phyloP scores from a whole-genome alignment of 2,888 invertebrate genomes.

The Sipha maydis region DNA sequence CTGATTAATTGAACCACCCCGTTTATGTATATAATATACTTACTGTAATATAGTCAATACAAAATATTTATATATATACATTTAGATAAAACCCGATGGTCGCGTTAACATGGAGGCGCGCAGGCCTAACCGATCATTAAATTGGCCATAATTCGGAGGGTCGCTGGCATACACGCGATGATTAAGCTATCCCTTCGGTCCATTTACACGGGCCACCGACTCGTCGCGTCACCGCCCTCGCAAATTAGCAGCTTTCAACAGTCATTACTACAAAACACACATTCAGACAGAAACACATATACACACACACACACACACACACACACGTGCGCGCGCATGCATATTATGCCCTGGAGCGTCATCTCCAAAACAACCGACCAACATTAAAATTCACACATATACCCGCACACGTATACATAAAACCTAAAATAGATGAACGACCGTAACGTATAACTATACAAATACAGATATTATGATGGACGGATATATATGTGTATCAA shows the following conservation, averaged over 20 bases:
- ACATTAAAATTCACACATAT: constrained; percentile 27
- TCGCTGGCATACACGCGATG: constrained; percentile 41
- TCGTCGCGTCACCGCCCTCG: constrained; percentile 60
- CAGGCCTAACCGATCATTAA: constrained; percentile 57
- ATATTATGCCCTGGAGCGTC: constrained; percentile 31
- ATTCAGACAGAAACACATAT: constrained; percentile 32
- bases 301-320: constrained; percentile 42
- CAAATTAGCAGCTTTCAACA: constrained; percentile 65
- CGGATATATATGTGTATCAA: not conserved
- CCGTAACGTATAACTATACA: not conserved
- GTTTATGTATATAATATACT: not conserved
- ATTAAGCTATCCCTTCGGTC: constrained; percentile 61
- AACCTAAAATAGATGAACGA: constrained; percentile 35
- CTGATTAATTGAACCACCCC: not conserved
- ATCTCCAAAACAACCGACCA: constrained; percentile 57
- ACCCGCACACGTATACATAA: not conserved
- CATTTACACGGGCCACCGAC: constrained; percentile 63
- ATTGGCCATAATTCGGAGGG: constrained; percentile 59
- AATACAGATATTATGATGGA: not conserved
- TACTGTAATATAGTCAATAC: not conserved
- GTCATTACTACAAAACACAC: constrained; percentile 63
- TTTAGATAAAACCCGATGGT: constrained; percentile 19
- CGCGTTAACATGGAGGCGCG: constrained; percentile 19
- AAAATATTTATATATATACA: not conserved
- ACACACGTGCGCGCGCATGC: not conserved